phyloP scores from a whole-genome alignment of 2,113 vertebrate species.

The Daphoenositta chrysoptera region DNA sequence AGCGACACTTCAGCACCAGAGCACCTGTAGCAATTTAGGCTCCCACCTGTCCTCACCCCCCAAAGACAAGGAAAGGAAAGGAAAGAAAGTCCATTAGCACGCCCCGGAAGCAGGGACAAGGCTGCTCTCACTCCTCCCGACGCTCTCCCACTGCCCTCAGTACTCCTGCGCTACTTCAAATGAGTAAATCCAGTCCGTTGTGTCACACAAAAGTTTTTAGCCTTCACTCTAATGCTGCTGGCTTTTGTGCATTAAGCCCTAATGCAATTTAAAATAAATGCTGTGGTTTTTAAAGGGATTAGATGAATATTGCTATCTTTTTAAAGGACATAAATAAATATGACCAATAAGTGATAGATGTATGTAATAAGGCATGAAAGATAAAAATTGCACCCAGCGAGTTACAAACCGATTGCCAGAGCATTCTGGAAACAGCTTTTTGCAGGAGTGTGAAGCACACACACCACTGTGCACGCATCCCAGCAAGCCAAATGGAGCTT shows the following conservation, averaged over 20 bases:
- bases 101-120: rapidly evolving
- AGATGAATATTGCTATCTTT: not conserved
- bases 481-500: not conserved
- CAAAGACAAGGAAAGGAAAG: too few relatives aligned
- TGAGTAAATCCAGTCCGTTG: not conserved
- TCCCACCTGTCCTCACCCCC: rapidly evolving
- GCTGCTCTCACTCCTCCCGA: rapidly evolving
- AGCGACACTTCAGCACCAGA: not conserved
- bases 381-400: not conserved
- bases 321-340: not conserved
- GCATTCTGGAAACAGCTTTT: not conserved
- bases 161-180: not conserved
- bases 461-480: rapidly evolving
- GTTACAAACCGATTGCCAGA: not conserved
- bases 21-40: rapidly evolving
- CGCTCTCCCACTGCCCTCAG: not conserved
- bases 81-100: rapidly evolving
- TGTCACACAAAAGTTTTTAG: not conserved
- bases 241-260: not conserved
- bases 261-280: not conserved
- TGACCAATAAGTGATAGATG: not conserved
- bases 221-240: not conserved
- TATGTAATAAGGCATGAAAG: not conserved
- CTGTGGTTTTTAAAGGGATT: not conserved
- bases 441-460: not conserved